Evolutionary conservation across 2,888 invertebrate genomes (phyloP).

Genomic region (Cephus pygmeus): DNA sequence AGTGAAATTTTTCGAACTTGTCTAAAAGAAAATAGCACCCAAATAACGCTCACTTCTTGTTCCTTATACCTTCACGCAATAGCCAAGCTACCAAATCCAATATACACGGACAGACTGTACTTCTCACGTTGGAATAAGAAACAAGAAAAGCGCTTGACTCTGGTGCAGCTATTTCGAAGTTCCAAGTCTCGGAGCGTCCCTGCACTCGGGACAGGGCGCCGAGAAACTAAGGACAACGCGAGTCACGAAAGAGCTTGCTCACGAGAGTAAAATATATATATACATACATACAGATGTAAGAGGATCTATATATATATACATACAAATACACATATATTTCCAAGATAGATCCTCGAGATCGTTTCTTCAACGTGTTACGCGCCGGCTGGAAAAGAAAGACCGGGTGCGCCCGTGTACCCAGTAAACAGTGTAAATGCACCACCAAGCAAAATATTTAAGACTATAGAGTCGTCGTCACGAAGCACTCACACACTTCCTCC

Average conservation of each 20-base stretch:
- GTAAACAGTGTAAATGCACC: conserved; percentile 6
- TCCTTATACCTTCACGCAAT: neutral
- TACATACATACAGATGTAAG: no score
- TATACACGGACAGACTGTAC: neutral
- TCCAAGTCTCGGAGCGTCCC: neutral
- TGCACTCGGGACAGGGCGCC: neutral
- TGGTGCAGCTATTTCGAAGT: neutral
- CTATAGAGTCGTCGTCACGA: conserved; percentile 2
- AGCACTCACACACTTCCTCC: conserved; percentile 16
- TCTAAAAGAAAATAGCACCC: neutral
- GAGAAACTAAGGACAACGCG: neutral
- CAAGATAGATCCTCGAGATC: neutral
- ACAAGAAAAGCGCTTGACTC: neutral
- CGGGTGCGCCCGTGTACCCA: neutral
- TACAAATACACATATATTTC: neutral
- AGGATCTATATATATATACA: neutral
- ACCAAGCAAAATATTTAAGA: conserved; percentile 19
- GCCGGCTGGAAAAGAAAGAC: neutral
- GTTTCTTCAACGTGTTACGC: neutral
- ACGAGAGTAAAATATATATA: neutral
- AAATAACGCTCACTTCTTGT: neutral
- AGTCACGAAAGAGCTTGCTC: neutral
- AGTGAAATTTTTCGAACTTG: neutral
- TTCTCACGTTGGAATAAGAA: neutral
- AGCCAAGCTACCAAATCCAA: neutral